phyloP scores from a whole-genome alignment of 2,888 invertebrate genomes.

The Temnothorax rugatulus region DNA sequence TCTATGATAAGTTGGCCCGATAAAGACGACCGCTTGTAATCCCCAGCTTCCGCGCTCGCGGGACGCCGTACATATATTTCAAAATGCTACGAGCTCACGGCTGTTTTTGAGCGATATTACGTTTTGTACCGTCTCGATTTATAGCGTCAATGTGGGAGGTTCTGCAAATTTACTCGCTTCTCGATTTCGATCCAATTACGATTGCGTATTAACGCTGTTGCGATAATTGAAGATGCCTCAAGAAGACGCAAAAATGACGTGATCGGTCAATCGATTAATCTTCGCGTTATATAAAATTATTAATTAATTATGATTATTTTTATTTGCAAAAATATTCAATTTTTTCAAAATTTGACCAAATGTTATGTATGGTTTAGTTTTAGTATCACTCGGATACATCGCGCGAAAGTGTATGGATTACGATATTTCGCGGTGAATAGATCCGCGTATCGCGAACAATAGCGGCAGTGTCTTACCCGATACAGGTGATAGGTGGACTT shows the following conservation, averaged over 20 bases:
- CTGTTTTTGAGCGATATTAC: conserved; percentile 63
- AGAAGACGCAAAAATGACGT: not conserved
- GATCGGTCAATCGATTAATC: not conserved
- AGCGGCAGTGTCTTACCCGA: conserved; percentile 69
- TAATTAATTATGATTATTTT: not conserved
- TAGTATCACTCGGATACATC: conserved; percentile 44
- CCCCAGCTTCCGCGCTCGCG: conserved; percentile 77
- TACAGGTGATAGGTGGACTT: conserved; percentile 70
- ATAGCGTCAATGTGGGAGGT: conserved; percentile 6
- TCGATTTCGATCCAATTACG: conserved; percentile 13
- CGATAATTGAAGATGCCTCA: not conserved
- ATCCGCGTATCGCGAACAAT: conserved; percentile 77
- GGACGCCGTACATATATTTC: conserved; percentile 67
- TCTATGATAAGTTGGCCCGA: conserved; percentile 77
- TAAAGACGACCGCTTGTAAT: conserved; percentile 78
- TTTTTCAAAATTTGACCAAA: not conserved
- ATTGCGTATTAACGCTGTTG: not conserved
- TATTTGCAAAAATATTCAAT: not conserved
- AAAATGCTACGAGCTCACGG: conserved; percentile 64
- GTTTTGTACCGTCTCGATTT: conserved; percentile 60
- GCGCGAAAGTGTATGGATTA: conserved; percentile 49
- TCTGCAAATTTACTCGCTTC: conserved; percentile 22
- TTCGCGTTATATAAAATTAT: not conserved
- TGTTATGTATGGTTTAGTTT: not conserved
- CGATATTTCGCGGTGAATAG: conserved; percentile 47